phyloP scores from a whole-genome alignment of 2,888 invertebrate genomes.

The Macaria liturata region DNA sequence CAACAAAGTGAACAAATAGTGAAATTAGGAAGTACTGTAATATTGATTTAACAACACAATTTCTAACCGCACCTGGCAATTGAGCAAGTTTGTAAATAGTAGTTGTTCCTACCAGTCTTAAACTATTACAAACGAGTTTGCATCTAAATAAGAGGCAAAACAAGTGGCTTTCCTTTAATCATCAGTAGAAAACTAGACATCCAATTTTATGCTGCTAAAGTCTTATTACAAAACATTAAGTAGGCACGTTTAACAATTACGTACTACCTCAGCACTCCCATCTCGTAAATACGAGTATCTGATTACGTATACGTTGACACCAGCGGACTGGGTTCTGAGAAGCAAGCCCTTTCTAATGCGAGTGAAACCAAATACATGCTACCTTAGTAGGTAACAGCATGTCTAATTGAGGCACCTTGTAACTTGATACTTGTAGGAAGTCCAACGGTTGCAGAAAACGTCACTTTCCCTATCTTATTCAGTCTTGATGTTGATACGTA shows the following conservation, averaged over 20 bases:
- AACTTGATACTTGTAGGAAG: slow-evolving; percentile 32
- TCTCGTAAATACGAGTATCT: slow-evolving; percentile 1
- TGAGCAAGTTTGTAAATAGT: too few species aligned
- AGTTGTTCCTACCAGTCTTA: too few species aligned
- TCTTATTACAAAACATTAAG: too few species aligned
- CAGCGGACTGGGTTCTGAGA: slow-evolving; percentile 11
- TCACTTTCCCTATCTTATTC: slow-evolving; percentile 39
- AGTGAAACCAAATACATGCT: slow-evolving; percentile 17
- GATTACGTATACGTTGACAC: slow-evolving; percentile 13
- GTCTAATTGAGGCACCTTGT: slow-evolving; percentile 14
- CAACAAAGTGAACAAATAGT: slow-evolving; percentile 16
- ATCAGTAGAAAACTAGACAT: too few species aligned
- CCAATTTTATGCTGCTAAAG: too few species aligned
- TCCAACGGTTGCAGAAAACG: slow-evolving; percentile 24
- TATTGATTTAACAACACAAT: slow-evolving; percentile 21
- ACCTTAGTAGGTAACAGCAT: slow-evolving; percentile 7
- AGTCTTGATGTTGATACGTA: slow-evolving; percentile 31
- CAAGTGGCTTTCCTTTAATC: too few species aligned
- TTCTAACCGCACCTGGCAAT: slow-evolving; percentile 15
- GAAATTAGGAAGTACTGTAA: slow-evolving; percentile 19
- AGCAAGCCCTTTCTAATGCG: slow-evolving; percentile 10
- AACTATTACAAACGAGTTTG: too few species aligned
- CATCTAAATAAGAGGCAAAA: too few species aligned
- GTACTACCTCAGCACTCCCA: not conserved
- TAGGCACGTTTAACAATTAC: not conserved